Conservation (phyloP, 1,140 invertebrate species). For the Bilobella aurantiaca region DNA sequence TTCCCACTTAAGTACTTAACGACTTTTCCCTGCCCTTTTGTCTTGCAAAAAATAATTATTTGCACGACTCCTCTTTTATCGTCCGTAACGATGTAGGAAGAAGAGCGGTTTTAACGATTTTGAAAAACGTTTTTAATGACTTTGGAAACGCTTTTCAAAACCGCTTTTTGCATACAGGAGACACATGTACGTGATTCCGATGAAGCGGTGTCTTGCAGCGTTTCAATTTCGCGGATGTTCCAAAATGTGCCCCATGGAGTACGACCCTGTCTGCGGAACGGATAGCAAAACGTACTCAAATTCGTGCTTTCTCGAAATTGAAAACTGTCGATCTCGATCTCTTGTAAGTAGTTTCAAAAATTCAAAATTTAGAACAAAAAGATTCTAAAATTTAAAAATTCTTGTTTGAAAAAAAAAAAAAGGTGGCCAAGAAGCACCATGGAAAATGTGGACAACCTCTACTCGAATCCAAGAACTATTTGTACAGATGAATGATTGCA, state of each 20-base stretch:
- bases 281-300: constrained; percentile 84
- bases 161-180: constrained; percentile 48
- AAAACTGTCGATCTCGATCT: constrained; percentile 70
- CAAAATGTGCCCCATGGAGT: constrained; percentile 68
- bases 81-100: too few relatives aligned
- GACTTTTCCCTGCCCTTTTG: too few relatives aligned
- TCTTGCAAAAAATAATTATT: too few relatives aligned
- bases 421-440: constrained; percentile 51
- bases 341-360: constrained; percentile 37
- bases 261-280: constrained; percentile 78
- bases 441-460: constrained; percentile 58
- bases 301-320: constrained; percentile 80
- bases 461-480: constrained; percentile 57
- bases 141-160: too few relatives aligned
- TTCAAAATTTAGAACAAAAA: not conserved
- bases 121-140: too few relatives aligned
- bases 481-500: constrained; percentile 44
- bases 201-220: constrained; percentile 67
- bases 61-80: too few relatives aligned
- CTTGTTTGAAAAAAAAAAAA: not conserved
- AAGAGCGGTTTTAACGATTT: too few relatives aligned
- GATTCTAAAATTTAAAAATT: too few relatives aligned
- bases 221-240: constrained; percentile 76
- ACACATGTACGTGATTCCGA: constrained; percentile 75
- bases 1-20: too few relatives aligned